Percentiles rank a stretch among this genome's conserved stretches.
These are phyloP conservation scores for Tortricodes alternella DNA, from an alignment of 2,888 invertebrate species.

Conservation along the genomic window DNA sequence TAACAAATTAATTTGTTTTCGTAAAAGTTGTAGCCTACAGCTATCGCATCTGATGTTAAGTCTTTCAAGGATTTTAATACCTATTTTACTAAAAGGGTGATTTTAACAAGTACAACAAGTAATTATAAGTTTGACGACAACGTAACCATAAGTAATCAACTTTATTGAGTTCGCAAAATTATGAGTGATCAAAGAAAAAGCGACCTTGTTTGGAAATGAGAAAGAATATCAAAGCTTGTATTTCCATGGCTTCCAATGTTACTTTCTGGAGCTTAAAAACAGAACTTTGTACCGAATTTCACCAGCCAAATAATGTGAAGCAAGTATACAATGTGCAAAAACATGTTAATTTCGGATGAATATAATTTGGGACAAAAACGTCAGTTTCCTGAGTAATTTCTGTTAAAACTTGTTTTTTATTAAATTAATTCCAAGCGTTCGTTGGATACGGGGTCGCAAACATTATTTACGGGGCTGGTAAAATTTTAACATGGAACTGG, in stretches of 20 bases:
- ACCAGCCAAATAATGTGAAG: not conserved
- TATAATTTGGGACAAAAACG: conserved; percentile 75
- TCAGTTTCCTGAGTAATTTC: conserved; percentile 74
- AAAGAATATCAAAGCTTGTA: conserved; percentile 2
- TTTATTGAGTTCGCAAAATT: conserved; percentile 45
- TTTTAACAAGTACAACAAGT: conserved; percentile 55
- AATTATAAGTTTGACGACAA: conserved; percentile 44
- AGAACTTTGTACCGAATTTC: not conserved
- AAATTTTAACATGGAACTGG: conserved; percentile 35
- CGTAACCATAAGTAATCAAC: conserved; percentile 52
- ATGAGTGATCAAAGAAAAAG: conserved; percentile 11
- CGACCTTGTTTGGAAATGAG: conserved; percentile 15
- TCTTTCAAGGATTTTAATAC: too few species aligned
- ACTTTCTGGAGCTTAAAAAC: not conserved
- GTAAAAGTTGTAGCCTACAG: too few species aligned
- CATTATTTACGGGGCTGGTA: conserved; percentile 48
- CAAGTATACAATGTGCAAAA: conserved; percentile 38
- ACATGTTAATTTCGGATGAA: conserved; percentile 57
- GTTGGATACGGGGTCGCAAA: conserved; percentile 51
- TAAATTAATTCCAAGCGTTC: conserved; percentile 64
- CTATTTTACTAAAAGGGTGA: conserved; percentile 28
- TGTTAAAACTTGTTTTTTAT: conserved; percentile 63
- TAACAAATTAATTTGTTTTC: too few species aligned
- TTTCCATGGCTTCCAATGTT: not conserved
- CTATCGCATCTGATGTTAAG: too few species aligned